These are phyloP conservation scores for Leptodactylus fallax DNA, from an alignment of 2,797 vertebrate genomes.

Conservation along the genomic window DNA sequence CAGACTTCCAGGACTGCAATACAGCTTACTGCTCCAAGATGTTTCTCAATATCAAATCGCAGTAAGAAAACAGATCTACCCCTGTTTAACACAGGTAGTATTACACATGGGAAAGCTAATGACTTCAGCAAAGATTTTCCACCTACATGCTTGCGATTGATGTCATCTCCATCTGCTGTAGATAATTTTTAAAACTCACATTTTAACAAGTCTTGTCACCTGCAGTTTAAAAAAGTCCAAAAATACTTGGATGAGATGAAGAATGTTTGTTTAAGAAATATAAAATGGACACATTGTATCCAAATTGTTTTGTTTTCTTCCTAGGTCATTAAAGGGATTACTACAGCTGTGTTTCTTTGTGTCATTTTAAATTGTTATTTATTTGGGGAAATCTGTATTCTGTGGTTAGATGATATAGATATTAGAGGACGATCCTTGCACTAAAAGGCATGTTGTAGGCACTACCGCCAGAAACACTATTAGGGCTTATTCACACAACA, in stretches of 20 bases:
- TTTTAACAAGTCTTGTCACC: conserved; percentile 71
- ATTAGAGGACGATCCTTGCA: background rate
- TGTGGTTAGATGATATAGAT: background rate
- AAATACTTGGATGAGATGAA: conserved; percentile 14
- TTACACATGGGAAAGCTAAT: conserved; percentile 75
- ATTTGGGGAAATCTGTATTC: background rate
- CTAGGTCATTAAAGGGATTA: conserved; percentile 1
- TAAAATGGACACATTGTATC: conserved; percentile 26
- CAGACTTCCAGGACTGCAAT: conserved; percentile 71
- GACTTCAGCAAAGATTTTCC: conserved; percentile 80
- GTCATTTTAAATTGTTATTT: background rate
- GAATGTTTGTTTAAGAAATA: conserved; percentile 15
- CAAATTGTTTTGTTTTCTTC: conserved; percentile 10
- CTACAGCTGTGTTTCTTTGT: background rate
- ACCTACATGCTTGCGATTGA: conserved; percentile 72
- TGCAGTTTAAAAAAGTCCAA: conserved; percentile 67
- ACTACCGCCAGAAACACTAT: too few relatives aligned
- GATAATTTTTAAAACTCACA: conserved; percentile 67
- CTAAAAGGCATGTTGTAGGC: too few relatives aligned
- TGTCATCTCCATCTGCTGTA: conserved; percentile 75
- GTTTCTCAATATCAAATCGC: conserved; percentile 75
- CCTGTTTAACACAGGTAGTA: conserved; percentile 74
- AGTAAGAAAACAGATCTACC: conserved; percentile 75
- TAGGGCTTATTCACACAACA: too few relatives aligned
- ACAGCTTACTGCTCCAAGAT: conserved; percentile 75